Conservation (phyloP, 2,113 vertebrate species). For the Sapajus apella region DNA sequence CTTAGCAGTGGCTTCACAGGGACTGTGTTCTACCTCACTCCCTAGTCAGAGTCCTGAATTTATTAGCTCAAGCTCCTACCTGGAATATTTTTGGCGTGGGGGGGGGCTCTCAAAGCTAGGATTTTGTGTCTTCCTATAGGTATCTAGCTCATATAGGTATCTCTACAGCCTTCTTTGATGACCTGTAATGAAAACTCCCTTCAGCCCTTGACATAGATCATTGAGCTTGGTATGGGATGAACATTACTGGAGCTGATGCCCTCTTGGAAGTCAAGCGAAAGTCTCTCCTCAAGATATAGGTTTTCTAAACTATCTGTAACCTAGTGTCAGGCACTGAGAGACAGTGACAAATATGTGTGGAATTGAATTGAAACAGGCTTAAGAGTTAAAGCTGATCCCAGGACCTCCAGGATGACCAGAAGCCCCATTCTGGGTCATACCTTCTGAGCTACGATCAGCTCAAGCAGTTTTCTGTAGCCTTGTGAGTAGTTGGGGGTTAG, state of each 20-base stretch:
- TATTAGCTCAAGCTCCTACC: neutral
- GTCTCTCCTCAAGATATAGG: neutral
- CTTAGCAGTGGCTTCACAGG: neutral
- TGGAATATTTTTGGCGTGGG: neutral
- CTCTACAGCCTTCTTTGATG: neutral
- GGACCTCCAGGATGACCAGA: conserved; percentile 1
- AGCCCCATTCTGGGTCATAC: neutral
- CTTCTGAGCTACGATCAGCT: neutral
- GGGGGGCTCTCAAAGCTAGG: neutral
- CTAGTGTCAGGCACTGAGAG: neutral
- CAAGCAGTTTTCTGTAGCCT: neutral
- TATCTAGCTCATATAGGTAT: neutral
- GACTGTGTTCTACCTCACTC: neutral
- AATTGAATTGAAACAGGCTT: neutral
- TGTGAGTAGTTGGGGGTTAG: neutral
- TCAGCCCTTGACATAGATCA: neutral
- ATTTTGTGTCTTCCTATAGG: neutral
- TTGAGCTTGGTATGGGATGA: neutral
- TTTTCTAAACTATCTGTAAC: neutral
- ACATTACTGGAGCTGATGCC: neutral
- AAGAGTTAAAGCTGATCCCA: conserved; percentile 1
- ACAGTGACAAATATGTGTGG: conserved; percentile 9
- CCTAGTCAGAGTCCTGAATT: neutral
- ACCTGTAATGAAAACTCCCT: neutral
- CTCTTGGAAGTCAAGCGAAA: neutral